These are phyloP conservation scores for Rhegmatorhina hoffmannsi DNA, from an alignment of 2,113 vertebrate genomes.

Conservation along the genomic window DNA sequence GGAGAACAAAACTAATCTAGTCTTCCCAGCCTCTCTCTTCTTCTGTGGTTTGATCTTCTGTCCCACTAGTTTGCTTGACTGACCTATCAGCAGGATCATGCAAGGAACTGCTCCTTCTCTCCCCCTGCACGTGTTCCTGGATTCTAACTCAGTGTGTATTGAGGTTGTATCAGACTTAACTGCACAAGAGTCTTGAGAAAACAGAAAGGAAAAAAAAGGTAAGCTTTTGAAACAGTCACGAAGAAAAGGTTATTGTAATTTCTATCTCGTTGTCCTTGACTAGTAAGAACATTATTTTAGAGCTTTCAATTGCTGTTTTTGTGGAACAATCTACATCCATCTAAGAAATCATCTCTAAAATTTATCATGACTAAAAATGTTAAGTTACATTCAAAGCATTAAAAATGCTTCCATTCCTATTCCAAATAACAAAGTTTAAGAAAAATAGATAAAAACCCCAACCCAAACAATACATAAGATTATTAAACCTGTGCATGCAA, in stretches of 20 bases:
- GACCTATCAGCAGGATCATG: neutral
- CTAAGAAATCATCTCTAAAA: neutral
- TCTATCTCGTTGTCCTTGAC: neutral
- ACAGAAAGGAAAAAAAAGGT: neutral
- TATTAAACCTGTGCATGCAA: neutral
- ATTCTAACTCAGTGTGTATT: neutral
- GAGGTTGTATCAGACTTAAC: neutral
- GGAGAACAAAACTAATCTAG: neutral
- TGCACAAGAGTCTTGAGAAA: neutral
- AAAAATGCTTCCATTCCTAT: neutral
- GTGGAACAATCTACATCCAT: neutral
- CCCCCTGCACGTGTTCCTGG: rapidly evolving
- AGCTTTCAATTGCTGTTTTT: neutral
- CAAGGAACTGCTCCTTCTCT: neutral
- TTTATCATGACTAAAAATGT: neutral
- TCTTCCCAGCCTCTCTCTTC: neutral
- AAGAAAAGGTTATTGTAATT: neutral
- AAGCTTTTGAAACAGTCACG: neutral
- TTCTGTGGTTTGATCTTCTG: neutral
- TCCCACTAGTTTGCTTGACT: neutral
- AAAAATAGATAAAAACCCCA: neutral
- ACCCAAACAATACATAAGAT: neutral
- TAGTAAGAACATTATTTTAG: neutral
- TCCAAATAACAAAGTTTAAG: neutral
- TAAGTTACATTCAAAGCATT: neutral